Evolutionary conservation across 2,113 vertebrate genomes (phyloP), one percentile per base, ranked within the genome.

Genomic region (Synchiropus splendidus): DNA sequence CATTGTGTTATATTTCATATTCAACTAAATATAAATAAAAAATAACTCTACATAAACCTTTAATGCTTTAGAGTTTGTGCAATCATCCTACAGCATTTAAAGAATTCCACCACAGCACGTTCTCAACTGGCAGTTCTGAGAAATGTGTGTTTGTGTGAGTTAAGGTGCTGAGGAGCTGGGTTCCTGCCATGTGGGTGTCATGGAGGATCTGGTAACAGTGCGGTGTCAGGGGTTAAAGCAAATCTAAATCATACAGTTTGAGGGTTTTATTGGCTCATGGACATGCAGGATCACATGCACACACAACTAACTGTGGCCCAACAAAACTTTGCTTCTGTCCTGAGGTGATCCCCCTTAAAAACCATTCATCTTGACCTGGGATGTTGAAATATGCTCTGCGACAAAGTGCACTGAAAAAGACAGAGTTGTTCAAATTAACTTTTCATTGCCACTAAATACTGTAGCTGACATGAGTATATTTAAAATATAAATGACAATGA

Each of bases 121-220:
- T n/a, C 11, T 36, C 5, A 11, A 6, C 34, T n/a, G 10, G n/a
- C 2, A 36, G 21, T 17, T 46, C 39, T 45, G 43, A 31, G 34
- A 55, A 33, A 35, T 37, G 37, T 36, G 10, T 16, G 36, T 38
- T 39, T 16, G 3, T 34, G 37, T 11, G 51, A 6, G 1, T n/a
- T 35, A 42, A 56, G 42, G 16, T 60, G 55, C 63, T 67, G 70
- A 61, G 40, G 50, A 53, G 36, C 56, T 42, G 42, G 36, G 27
- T 61, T 70, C 18, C 51, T 54, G 44, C 1, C 61, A 39, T 42
- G 31, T 0, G 18, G 43, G 52, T 42, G 17, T 36, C 38, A 13
- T 41, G 47, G 18, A 59, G 45, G 60, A 70, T 75, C 65, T 53
- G 46, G 66, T 77, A 45, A 63, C 75, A 49, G 57, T 36, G 50